Conservation (phyloP, 2,797 vertebrate genomes). For the Smutsia gigantea region DNA sequence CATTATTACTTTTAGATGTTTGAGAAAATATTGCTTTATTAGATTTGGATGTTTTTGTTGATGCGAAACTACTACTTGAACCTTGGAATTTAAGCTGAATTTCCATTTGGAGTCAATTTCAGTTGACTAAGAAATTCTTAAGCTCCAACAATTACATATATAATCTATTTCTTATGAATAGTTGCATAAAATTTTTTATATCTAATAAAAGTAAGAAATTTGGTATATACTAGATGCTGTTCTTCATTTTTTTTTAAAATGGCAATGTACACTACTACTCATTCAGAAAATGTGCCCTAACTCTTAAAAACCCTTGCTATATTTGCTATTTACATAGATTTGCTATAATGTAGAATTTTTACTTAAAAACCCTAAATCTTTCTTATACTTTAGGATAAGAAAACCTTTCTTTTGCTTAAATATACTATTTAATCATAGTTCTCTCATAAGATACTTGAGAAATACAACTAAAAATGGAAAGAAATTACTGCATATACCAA, state of each 20-base stretch:
- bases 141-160: not conserved
- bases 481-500: not conserved
- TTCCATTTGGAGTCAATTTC: not conserved
- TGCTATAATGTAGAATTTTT: not conserved
- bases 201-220: conserved; percentile 27
- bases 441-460: conserved; percentile 42
- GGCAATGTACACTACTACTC: not conserved
- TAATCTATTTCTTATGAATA: conserved; percentile 21
- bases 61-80: conserved; percentile 26
- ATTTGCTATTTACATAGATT: conserved; percentile 11
- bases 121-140: conserved; percentile 34
- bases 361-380: conserved; percentile 35
- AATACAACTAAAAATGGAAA: conserved; percentile 34
- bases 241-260: conserved; percentile 34
- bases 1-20: conserved; percentile 44
- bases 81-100: conserved; percentile 3
- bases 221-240: not conserved
- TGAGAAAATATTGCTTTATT: conserved; percentile 29
- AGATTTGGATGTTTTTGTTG: conserved; percentile 36
- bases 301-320: not conserved
- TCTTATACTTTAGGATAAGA: not conserved
- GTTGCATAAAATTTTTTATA: conserved; percentile 1
- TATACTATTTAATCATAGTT: conserved; percentile 1
- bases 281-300: conserved; percentile 16
- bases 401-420: not conserved